phyloP scores from a whole-genome alignment of 2,797 vertebrate genomes.

The Sebastes matsubarae region DNA sequence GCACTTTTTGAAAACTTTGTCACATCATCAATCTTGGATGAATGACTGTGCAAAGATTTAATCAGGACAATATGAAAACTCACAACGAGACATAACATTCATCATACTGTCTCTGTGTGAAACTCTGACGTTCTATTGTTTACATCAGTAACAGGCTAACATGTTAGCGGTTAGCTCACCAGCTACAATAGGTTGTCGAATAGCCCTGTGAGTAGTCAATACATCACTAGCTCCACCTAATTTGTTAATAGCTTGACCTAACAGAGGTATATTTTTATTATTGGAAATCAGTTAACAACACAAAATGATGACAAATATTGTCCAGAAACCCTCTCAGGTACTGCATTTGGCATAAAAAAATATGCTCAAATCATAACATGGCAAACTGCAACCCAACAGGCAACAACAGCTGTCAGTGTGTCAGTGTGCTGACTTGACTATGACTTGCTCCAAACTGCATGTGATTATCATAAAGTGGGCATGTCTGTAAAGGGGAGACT shows the following conservation, averaged over 20 bases:
- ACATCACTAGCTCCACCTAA: not conserved
- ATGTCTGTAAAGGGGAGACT: no score
- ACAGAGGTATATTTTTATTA: not conserved
- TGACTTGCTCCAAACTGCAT: no score
- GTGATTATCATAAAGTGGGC: no score
- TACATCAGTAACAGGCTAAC: not conserved
- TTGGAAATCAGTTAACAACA: not conserved
- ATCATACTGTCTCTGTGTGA: not conserved
- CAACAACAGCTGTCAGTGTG: no score
- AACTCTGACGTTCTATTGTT: not conserved
- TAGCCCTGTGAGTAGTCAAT: not conserved
- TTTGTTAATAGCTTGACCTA: not conserved
- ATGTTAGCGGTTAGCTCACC: not conserved
- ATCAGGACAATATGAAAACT: constrained; percentile 23
- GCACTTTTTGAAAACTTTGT: constrained; percentile 32
- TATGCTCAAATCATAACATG: no score
- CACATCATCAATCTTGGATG: constrained; percentile 25
- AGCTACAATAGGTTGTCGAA: not conserved
- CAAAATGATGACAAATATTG: not conserved
- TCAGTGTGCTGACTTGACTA: no score
- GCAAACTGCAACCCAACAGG: no score
- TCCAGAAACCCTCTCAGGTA: no score
- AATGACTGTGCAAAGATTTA: constrained; percentile 12
- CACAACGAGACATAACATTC: not conserved
- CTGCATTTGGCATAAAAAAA: no score